These are phyloP conservation scores for Apis cerana DNA, from an alignment of 1,140 invertebrate species.

Conservation along the genomic window DNA sequence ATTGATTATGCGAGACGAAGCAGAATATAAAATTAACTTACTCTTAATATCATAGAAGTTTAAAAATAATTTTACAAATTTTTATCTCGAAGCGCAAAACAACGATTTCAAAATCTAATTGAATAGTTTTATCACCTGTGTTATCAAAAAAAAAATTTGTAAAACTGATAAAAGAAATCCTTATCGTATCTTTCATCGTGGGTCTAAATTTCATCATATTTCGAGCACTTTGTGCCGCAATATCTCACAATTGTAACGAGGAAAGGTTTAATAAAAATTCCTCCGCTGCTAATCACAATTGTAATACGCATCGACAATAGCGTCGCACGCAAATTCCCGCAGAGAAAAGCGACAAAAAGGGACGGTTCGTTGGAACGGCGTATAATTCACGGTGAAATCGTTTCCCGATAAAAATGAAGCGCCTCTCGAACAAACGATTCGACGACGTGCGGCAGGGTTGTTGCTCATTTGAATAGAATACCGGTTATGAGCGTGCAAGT, in stretches of 20 bases:
- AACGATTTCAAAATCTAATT: not conserved
- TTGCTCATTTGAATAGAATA: slow-evolving; percentile 73
- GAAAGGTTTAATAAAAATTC: too few relatives aligned
- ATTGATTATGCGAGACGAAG: too few relatives aligned
- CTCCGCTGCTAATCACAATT: not conserved
- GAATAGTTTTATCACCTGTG: not conserved
- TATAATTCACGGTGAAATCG: slow-evolving; percentile 37
- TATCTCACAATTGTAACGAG: too few relatives aligned
- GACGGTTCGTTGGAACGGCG: slow-evolving; percentile 7
- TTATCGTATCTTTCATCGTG: too few relatives aligned
- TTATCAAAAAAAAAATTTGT: not conserved
- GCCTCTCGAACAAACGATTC: slow-evolving; percentile 58
- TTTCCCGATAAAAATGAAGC: slow-evolving; percentile 32
- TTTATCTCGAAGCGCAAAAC: not conserved
- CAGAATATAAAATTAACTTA: too few relatives aligned
- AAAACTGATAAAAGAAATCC: too few relatives aligned
- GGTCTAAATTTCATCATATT: too few relatives aligned
- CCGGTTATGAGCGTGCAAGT: slow-evolving; percentile 73
- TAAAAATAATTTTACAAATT: not conserved
- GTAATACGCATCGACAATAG: not conserved
- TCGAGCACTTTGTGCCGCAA: too few relatives aligned
- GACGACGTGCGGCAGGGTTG: slow-evolving; percentile 47
- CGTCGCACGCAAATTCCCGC: not conserved
- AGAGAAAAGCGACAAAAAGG: not conserved
- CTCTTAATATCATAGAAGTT: too few relatives aligned